Conservation (phyloP, 1,140 invertebrate genomes). For the Magallana angulata region DNA sequence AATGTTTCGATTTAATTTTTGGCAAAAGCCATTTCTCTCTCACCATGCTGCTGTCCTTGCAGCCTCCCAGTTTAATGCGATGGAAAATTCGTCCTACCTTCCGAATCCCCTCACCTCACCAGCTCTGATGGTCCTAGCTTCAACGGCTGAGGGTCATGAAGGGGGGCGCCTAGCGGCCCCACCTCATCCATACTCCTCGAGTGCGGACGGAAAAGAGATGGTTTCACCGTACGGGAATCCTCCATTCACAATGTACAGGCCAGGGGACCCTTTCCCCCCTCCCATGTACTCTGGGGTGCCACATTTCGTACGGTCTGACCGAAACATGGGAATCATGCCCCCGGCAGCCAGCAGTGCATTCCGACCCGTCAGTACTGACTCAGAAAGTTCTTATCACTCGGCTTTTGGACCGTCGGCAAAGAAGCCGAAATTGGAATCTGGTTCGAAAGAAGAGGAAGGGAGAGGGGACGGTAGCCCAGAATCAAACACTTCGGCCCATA, state of each 20-base stretch:
- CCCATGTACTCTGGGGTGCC: slow-evolving; percentile 73
- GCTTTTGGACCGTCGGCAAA: slow-evolving; percentile 76
- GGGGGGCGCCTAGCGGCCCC: slow-evolving; percentile 71
- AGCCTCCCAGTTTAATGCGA: slow-evolving; percentile 73
- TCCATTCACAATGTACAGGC: slow-evolving; percentile 73
- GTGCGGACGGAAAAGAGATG: slow-evolving; percentile 69
- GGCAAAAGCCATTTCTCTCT: slow-evolving; percentile 76
- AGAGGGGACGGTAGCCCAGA: slow-evolving; percentile 38
- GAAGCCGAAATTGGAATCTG: slow-evolving; percentile 67
- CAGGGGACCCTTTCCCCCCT: slow-evolving; percentile 72
- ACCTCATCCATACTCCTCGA: slow-evolving; percentile 66
- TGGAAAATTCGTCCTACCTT: slow-evolving; percentile 86
- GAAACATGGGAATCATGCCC: slow-evolving; percentile 67
- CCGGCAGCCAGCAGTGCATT: slow-evolving; percentile 72
- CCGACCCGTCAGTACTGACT: slow-evolving; percentile 70
- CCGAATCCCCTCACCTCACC: slow-evolving; percentile 88
- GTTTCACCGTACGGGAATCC: slow-evolving; percentile 67
- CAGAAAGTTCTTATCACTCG: slow-evolving; percentile 72
- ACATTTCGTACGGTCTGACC: slow-evolving; percentile 70
- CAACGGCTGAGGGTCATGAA: slow-evolving; percentile 87
- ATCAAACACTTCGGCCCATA: slow-evolving; percentile 32
- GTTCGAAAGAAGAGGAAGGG: slow-evolving; percentile 44
- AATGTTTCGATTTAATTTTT: slow-evolving; percentile 79
- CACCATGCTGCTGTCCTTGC: slow-evolving; percentile 66
- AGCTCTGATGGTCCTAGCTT: slow-evolving; percentile 88